phyloP scores from a whole-genome alignment of 2,113 vertebrate species.

The Balaeniceps rex region DNA sequence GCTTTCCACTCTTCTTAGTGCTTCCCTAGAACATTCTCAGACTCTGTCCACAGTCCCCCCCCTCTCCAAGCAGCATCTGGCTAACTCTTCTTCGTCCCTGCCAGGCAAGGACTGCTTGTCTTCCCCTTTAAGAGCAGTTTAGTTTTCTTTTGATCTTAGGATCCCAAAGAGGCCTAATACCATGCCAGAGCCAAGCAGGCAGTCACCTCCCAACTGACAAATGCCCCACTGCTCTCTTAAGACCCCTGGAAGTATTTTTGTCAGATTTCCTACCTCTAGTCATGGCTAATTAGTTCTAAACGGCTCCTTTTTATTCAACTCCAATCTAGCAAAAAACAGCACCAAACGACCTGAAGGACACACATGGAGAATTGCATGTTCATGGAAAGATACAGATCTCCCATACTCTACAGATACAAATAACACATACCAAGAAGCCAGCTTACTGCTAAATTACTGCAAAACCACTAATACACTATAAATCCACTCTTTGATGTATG shows the following conservation, averaged over 20 bases:
- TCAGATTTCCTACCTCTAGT: not conserved
- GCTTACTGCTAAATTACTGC: not conserved
- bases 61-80: not conserved
- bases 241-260: not conserved
- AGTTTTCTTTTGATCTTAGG: not conserved
- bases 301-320: not conserved
- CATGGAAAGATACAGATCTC: not conserved
- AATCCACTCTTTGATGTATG: not conserved
- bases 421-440: not conserved
- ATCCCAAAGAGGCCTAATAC: not conserved
- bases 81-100: not conserved
- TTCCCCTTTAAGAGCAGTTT: not conserved
- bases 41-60: not conserved
- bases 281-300: not conserved
- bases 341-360: not conserved
- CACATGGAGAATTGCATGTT: not conserved
- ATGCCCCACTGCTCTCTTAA: not conserved
- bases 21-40: not conserved
- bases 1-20: not conserved
- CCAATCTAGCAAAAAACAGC: not conserved
- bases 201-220: not conserved
- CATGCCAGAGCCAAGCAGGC: not conserved
- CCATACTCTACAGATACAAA: not conserved
- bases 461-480: not conserved
- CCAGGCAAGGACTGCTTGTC: not conserved